Evolutionary conservation across 2,888 invertebrate genomes (phyloP).

Genomic region (Pheosia gnoma): DNA sequence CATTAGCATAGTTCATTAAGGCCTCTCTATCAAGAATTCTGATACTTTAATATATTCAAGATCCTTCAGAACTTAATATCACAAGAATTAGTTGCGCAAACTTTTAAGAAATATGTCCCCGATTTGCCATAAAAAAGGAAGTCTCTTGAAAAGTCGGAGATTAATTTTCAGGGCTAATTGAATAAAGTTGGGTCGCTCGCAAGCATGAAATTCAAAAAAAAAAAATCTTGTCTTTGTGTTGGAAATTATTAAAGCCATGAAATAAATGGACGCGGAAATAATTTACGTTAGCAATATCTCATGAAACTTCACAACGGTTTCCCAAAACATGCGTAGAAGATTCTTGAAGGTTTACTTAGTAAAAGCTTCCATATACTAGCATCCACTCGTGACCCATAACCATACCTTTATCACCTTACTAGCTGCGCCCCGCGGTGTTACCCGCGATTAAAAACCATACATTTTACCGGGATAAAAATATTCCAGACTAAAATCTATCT

Average conservation of each 20-base stretch:
- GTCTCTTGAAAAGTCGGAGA: constrained; percentile 23
- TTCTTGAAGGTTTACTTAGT: too few relatives aligned
- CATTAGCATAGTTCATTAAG: neutral
- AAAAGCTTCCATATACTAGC: too few relatives aligned
- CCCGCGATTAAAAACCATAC: too few relatives aligned
- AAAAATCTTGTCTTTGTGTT: constrained; percentile 31
- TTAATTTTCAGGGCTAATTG: constrained; percentile 38
- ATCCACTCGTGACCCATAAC: too few relatives aligned
- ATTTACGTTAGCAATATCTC: neutral
- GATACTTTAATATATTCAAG: constrained; percentile 1
- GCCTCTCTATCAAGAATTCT: neutral
- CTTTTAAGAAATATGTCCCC: constrained; percentile 20
- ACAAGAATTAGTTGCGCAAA: constrained; percentile 18
- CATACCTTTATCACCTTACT: too few relatives aligned
- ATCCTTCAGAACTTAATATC: neutral
- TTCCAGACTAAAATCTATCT: too few relatives aligned
- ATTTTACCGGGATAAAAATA: too few relatives aligned
- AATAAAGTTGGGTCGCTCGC: constrained; percentile 31
- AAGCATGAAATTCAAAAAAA: constrained; percentile 35
- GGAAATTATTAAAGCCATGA: constrained; percentile 9
- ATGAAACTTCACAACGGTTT: too few relatives aligned
- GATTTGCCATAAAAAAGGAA: constrained; percentile 20
- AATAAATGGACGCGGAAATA: neutral
- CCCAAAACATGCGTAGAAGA: too few relatives aligned
- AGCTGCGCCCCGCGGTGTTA: too few relatives aligned